These are phyloP conservation scores for Galaxea fascicularis DNA, from an alignment of 92 coral and sea anemone species.

Conservation along the genomic window DNA sequence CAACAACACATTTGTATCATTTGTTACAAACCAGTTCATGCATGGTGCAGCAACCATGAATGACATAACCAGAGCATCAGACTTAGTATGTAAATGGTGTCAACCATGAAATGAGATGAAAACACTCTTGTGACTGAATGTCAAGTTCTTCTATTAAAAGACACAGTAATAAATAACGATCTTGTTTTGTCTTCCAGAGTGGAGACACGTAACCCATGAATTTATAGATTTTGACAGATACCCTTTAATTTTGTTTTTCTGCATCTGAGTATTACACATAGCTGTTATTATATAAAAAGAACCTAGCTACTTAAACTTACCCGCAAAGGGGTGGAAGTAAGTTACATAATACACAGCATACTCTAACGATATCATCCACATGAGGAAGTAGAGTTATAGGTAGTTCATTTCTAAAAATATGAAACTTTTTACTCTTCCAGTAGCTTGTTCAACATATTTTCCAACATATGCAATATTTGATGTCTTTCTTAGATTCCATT, in stretches of 20 bases:
- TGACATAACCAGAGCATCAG: conserved; percentile 6
- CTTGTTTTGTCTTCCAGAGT: conserved; percentile 1
- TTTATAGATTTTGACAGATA: neutral
- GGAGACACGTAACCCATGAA: neutral
- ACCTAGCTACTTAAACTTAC: neutral
- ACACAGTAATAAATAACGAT: neutral
- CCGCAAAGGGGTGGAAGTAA: conserved; percentile 50
- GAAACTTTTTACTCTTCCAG: conserved; percentile 66
- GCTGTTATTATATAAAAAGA: conserved; percentile 7
- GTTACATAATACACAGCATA: conserved; percentile 71
- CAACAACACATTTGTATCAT: conserved; percentile 5
- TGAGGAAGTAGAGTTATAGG: conserved; percentile 66
- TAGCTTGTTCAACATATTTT: conserved; percentile 78
- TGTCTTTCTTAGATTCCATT: conserved; percentile 78
- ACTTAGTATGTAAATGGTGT: conserved; percentile 3
- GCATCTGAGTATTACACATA: conserved; percentile 2
- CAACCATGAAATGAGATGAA: neutral
- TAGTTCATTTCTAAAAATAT: conserved; percentile 65
- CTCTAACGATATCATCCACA: conserved; percentile 74
- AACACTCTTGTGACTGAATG: conserved; percentile 10
- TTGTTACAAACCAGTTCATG: too few relatives aligned
- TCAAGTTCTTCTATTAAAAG: neutral
- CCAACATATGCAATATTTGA: conserved; percentile 81
- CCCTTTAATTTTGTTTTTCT: conserved; percentile 4
- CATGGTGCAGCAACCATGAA: conserved; percentile 12